Evolutionary conservation across 2,888 invertebrate species (phyloP), one percentile per base, ranked within the genome.

Genomic region (Agriopis leucophaearia): DNA sequence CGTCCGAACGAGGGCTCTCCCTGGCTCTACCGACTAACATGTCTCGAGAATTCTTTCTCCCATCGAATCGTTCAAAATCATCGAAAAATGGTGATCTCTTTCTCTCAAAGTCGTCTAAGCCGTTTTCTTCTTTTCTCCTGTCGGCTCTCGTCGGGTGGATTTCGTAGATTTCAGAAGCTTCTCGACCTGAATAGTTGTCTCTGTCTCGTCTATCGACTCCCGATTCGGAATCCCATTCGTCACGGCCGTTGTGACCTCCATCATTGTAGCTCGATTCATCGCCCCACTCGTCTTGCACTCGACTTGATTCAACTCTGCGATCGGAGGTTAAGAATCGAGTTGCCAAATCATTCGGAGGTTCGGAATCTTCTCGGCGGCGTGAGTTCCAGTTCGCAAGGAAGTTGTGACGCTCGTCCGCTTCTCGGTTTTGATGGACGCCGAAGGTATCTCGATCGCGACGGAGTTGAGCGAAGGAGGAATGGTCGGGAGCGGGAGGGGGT

Each of bases 391-490:
- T 94, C 0, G 93, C 94, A 27, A 94, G 80, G 84, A 94, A 94
- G 15, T 89, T 89, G 76, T 94, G 94, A 71, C 95, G 94, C 64
- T 94, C 95, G 42, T 93, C 94, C 0, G 92, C 95, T 69, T 94
- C 94, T 80, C 95, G 90, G 78, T 96, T 96, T 78, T 96, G 96
- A 66, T 96, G 96, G 0, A 96, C 96, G 0, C 96, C 96, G 73
- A 96, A 96, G 0, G 96, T 96, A 76, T 96, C 96, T 36, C 96
- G 89, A 76, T 96, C 96, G 75, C 96, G 96, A 1, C 96, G 94
- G 56, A 95, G 92, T 70, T 96, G 96, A 75, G 96, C 96, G 77
- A 96, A 96, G 0, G 91, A 86, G 0, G 95, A 94, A 94, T 72
- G 94, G 95, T 66, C 94, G 92, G 69, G 95, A 88, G 79, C 94